Evolutionary conservation across 2,113 vertebrate species (phyloP).

Genomic region (Onychorhynchus coronatus): DNA sequence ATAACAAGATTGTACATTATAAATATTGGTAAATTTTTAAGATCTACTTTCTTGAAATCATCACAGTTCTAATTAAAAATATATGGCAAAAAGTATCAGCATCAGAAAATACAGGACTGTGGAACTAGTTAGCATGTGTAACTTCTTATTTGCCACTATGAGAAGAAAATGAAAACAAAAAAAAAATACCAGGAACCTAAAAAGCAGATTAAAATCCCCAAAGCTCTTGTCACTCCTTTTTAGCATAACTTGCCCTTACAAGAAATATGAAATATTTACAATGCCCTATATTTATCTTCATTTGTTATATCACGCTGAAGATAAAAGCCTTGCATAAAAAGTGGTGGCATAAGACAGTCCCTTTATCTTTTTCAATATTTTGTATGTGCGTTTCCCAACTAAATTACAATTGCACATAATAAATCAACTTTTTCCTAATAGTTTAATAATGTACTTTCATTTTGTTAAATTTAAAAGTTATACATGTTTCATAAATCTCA

Average conservation of each 20-base stretch:
- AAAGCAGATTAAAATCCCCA: slow-evolving; percentile 27
- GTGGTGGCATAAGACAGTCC: neutral
- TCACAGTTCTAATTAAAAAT: neutral
- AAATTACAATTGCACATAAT: slow-evolving; percentile 15
- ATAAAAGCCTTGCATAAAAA: slow-evolving; percentile 42
- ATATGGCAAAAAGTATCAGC: neutral
- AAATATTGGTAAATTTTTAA: neutral
- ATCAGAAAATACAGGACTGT: neutral
- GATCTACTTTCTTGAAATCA: neutral
- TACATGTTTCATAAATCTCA: slow-evolving; percentile 11
- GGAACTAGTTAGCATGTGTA: neutral
- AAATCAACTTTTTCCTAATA: slow-evolving; percentile 20
- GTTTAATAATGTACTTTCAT: slow-evolving; percentile 25
- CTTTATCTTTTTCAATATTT: slow-evolving; percentile 25
- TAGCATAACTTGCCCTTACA: slow-evolving; percentile 9
- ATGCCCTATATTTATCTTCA: slow-evolving; percentile 43
- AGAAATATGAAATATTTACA: slow-evolving; percentile 50
- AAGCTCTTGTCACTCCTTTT: slow-evolving; percentile 38
- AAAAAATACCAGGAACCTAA: neutral
- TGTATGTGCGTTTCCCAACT: neutral
- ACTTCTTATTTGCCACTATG: neutral
- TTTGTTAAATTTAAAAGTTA: slow-evolving; percentile 23
- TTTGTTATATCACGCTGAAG: slow-evolving; percentile 19
- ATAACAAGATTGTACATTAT: neutral
- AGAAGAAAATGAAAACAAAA: neutral